Conservation (phyloP, 2,888 invertebrate genomes). For the Ectemnius continuus region DNA sequence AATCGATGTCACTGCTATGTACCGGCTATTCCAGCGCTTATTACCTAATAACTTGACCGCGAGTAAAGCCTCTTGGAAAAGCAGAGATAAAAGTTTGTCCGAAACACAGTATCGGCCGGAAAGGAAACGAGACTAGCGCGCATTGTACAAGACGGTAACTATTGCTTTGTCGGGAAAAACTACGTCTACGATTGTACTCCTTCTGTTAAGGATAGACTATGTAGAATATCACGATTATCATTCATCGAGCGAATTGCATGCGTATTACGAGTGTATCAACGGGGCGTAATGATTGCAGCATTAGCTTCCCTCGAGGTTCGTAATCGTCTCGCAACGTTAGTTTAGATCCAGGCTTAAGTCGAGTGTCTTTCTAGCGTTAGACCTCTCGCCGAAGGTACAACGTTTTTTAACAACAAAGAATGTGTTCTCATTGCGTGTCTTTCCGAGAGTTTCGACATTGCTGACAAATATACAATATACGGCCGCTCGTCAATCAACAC, state of each 20-base stretch:
- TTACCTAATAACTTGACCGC: constrained; percentile 55
- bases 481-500: constrained; percentile 59
- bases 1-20: constrained; percentile 55
- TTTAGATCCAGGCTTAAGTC: not conserved
- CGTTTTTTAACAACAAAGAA: not conserved
- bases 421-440: constrained; percentile 24
- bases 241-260: too few species aligned
- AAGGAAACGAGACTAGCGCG: constrained; percentile 23
- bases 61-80: constrained; percentile 59
- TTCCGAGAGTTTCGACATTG: constrained; percentile 34
- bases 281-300: too few species aligned
- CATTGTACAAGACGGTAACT: not conserved
- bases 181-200: too few species aligned
- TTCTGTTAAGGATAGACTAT: too few species aligned
- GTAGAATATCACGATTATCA: too few species aligned
- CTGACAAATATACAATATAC: constrained; percentile 23
- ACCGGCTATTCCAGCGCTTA: constrained; percentile 47
- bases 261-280: too few species aligned
- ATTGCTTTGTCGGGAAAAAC: too few species aligned
- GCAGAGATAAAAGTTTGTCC: constrained; percentile 46
- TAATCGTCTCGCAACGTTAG: too few species aligned
- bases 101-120: constrained; percentile 33
- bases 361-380: constrained; percentile 2
- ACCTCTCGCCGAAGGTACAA: not conserved
- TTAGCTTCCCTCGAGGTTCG: too few species aligned